A percentile compares a stretch with the other conserved stretches of the same genome.
Evolutionary conservation across 92 coral and sea anemone species (phyloP).

Genomic region (Siderastrea radians): DNA sequence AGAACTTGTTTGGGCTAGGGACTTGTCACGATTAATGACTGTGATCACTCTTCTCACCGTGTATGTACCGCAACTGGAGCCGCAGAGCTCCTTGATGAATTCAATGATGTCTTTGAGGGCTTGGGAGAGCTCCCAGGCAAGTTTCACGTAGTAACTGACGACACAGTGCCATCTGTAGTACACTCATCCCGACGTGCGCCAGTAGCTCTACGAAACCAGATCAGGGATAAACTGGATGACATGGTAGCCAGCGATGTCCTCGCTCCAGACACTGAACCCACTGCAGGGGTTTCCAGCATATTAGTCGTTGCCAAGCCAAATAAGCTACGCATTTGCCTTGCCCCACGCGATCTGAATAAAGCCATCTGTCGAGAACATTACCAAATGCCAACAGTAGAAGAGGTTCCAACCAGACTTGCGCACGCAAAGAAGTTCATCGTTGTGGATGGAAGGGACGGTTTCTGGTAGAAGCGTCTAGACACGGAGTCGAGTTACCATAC

Average conservation of each 20-base stretch:
- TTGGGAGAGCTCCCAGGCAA: slow-evolving; percentile 24
- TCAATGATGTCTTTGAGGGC: slow-evolving; percentile 13
- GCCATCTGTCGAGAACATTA: background rate
- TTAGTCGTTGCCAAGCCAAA: slow-evolving; percentile 5
- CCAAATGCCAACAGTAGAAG: background rate
- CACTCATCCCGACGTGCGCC: slow-evolving; percentile 54
- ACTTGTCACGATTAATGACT: slow-evolving; percentile 46
- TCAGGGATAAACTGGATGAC: slow-evolving; percentile 57
- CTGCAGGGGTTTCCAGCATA: slow-evolving; percentile 49
- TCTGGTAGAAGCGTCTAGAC: background rate
- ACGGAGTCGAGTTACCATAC: background rate
- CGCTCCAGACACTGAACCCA: slow-evolving; percentile 8
- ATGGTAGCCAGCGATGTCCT: slow-evolving; percentile 41
- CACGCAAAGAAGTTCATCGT: slow-evolving; percentile 43
- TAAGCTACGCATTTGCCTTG: background rate
- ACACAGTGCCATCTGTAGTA: slow-evolving; percentile 30
- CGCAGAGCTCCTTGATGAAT: background rate
- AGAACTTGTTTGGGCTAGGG: slow-evolving; percentile 44
- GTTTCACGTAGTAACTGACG: slow-evolving; percentile 48
- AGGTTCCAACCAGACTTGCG: slow-evolving; percentile 34
- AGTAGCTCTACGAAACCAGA: slow-evolving; percentile 52
- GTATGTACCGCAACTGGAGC: slow-evolving; percentile 21
- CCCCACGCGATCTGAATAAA: background rate
- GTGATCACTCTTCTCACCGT: slow-evolving; percentile 8
- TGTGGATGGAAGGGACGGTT: slow-evolving; percentile 1